These are phyloP conservation scores for Dysidea cf. avara DNA, from an alignment of 37 sponge, comb jelly and placozoan genomes.

Conservation along the genomic window DNA sequence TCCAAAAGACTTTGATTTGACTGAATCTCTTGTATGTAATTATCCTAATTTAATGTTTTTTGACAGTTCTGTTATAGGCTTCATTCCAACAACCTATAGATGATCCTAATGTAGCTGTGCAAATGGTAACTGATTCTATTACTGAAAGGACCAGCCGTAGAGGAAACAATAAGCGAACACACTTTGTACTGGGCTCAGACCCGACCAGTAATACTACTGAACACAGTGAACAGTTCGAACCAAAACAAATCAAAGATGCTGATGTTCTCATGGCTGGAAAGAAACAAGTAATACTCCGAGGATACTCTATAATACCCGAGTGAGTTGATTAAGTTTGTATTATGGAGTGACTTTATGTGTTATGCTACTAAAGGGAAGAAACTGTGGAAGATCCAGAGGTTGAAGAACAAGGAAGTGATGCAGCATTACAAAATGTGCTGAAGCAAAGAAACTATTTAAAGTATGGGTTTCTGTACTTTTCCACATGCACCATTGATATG, in stretches of 20 bases:
- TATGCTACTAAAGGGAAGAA: not conserved
- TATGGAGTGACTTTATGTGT: not conserved
- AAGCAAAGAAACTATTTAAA: conserved; percentile 55
- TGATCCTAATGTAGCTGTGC: too few relatives aligned
- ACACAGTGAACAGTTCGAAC: conserved; percentile 38
- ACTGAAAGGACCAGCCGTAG: conserved; percentile 38
- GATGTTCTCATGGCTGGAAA: conserved; percentile 45
- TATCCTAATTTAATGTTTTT: not conserved
- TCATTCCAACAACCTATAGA: not conserved
- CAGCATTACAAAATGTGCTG: conserved; percentile 42
- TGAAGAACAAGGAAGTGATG: not conserved
- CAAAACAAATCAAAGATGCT: conserved; percentile 24
- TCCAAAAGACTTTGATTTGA: not conserved
- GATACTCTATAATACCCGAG: conserved; percentile 55
- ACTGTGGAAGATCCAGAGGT: not conserved
- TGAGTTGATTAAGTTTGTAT: conserved; percentile 1
- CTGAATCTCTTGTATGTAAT: conserved; percentile 11
- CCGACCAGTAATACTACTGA: conserved; percentile 19
- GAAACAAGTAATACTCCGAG: conserved; percentile 8
- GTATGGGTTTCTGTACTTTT: not conserved
- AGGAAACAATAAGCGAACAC: conserved; percentile 64
- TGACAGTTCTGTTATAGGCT: not conserved
- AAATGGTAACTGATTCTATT: too few relatives aligned
- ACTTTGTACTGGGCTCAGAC: conserved; percentile 73
- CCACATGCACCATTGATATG: not conserved